Conservation (phyloP, 2,797 vertebrate species). For the Scolopax rusticola region DNA sequence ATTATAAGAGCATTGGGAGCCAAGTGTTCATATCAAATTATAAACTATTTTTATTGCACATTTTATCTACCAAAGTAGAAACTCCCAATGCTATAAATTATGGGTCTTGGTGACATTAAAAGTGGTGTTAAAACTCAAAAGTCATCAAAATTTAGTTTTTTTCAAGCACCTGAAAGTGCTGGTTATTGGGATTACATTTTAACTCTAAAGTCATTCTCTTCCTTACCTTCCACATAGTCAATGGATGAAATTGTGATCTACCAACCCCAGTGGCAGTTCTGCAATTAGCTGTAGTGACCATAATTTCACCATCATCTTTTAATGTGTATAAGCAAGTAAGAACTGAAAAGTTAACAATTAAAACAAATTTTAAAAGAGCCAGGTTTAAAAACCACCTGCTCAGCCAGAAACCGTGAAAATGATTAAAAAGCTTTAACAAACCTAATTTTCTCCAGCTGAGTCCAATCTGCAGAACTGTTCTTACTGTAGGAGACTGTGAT, state of each 20-base stretch:
- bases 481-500: constrained; percentile 92
- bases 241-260: background rate
- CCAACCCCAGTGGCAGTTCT: background rate
- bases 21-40: constrained; percentile 8
- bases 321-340: background rate
- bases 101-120: constrained; percentile 52
- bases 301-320: background rate
- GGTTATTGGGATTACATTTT: background rate
- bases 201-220: background rate
- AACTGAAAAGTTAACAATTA: constrained; percentile 12
- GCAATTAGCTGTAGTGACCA: background rate
- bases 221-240: background rate
- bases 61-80: constrained; percentile 56
- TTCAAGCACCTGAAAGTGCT: background rate
- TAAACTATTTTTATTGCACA: constrained; percentile 51
- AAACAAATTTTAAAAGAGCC: constrained; percentile 8
- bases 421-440: constrained; percentile 75
- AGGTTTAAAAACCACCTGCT: constrained; percentile 4
- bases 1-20: background rate
- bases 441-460: constrained; percentile 95
- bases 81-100: constrained; percentile 35
- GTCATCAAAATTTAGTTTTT: background rate
- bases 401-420: constrained; percentile 1
- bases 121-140: constrained; percentile 62
- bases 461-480: constrained; percentile 92